A percentile compares a stretch with the other conserved stretches of the same genome.
Evolutionary conservation across 1,140 invertebrate genomes (phyloP).

Genomic region (Drosophila miranda): DNA sequence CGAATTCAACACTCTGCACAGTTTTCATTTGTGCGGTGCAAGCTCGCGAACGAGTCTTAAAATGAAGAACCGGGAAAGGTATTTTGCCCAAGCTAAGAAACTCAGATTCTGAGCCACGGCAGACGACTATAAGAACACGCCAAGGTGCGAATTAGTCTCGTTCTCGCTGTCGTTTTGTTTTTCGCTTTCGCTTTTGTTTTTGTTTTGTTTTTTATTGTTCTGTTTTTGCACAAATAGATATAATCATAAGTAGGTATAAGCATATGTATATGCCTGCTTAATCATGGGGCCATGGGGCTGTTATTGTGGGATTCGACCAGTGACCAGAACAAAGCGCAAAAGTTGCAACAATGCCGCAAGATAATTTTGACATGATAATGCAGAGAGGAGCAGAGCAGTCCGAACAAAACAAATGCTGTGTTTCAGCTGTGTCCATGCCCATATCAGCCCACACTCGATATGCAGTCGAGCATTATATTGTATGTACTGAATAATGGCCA

Average conservation of each 20-base stretch:
- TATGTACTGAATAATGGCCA: not conserved
- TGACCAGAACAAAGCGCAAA: slow-evolving; percentile 64
- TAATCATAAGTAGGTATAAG: not conserved
- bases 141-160: too few species aligned
- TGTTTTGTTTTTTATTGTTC: too few species aligned
- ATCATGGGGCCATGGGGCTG: not conserved
- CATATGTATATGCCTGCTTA: not conserved
- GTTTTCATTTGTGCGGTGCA: too few species aligned
- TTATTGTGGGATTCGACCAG: too few species aligned
- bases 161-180: too few species aligned
- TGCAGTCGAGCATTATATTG: not conserved
- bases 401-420: slow-evolving; percentile 26
- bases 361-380: slow-evolving; percentile 73
- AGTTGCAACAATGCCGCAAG: slow-evolving; percentile 68
- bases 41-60: too few species aligned
- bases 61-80: too few species aligned
- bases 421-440: slow-evolving; percentile 15
- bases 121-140: too few species aligned
- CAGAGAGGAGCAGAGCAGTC: not conserved
- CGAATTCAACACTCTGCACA: too few species aligned
- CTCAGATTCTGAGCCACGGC: too few species aligned
- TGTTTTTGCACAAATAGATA: not conserved
- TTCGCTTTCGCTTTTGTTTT: too few species aligned
- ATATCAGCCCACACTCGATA: slow-evolving; percentile 17
- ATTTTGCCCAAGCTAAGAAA: too few species aligned